phyloP scores from a whole-genome alignment of 2,113 vertebrate genomes.

The Montifringilla adamsi region DNA sequence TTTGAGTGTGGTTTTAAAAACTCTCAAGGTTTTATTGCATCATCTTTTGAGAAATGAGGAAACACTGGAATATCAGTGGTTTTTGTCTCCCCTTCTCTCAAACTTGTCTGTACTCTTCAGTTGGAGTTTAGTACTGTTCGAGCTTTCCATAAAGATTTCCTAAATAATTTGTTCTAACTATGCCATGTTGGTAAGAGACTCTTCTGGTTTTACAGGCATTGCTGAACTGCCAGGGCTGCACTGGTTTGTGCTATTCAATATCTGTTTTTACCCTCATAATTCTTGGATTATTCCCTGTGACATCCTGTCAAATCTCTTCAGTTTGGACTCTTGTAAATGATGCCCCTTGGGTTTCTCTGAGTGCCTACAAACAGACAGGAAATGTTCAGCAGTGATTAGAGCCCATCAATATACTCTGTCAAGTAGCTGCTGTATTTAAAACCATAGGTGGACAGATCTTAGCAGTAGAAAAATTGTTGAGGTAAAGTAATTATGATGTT shows the following conservation, averaged over 20 bases:
- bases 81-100: background rate
- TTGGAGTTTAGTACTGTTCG: background rate
- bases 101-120: background rate
- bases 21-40: background rate
- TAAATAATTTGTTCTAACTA: background rate
- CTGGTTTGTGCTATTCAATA: background rate
- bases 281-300: constrained; percentile 48
- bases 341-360: constrained; percentile 39
- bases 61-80: accelerated
- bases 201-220: background rate
- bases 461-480: background rate
- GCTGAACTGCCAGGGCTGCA: background rate
- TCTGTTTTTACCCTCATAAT: constrained; percentile 12
- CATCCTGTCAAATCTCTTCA: constrained; percentile 45
- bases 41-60: background rate
- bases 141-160: background rate
- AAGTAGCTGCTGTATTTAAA: constrained; percentile 2
- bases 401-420: constrained; percentile 7
- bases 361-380: constrained; percentile 34
- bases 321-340: constrained; percentile 42
- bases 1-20: background rate
- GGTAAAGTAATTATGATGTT: background rate
- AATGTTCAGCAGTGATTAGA: constrained; percentile 36
- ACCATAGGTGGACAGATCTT: background rate
- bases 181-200: background rate